phyloP scores from a whole-genome alignment of 2,888 invertebrate species.

The Drosophila macrothrix region DNA sequence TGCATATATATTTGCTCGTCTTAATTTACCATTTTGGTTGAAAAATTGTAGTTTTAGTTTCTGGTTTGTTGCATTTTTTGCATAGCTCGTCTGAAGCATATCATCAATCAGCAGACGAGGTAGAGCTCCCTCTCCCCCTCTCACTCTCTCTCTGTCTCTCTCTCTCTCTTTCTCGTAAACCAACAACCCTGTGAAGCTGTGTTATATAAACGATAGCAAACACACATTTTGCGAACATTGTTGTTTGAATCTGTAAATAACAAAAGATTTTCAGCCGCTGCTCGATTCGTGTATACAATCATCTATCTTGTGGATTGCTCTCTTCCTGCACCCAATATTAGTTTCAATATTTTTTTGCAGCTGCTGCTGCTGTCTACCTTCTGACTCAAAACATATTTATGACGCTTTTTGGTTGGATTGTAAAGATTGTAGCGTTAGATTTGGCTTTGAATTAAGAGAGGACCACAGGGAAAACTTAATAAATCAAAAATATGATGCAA shows the following conservation, averaged over 20 bases:
- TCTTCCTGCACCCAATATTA: background rate
- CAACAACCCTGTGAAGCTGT: background rate
- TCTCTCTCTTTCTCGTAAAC: too few species aligned
- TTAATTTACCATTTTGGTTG: constrained; percentile 55
- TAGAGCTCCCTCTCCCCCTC: background rate
- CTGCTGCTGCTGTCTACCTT: background rate
- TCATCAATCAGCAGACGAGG: constrained; percentile 67
- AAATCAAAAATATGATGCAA: background rate
- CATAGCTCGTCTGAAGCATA: constrained; percentile 46
- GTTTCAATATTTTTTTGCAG: background rate
- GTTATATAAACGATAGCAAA: constrained; percentile 5
- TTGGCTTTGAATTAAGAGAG: background rate
- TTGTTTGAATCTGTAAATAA: constrained; percentile 41
- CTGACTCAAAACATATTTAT: constrained; percentile 13
- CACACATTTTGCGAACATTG: constrained; percentile 31
- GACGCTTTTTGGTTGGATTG: constrained; percentile 9
- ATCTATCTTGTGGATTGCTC: constrained; percentile 25
- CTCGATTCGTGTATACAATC: constrained; percentile 14
- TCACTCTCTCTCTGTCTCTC: too few species aligned
- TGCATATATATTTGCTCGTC: constrained; percentile 17
- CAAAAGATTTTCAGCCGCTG: background rate
- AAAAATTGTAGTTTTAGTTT: constrained; percentile 9
- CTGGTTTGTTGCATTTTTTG: constrained; percentile 50
- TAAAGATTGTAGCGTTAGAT: constrained; percentile 2
- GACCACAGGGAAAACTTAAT: background rate